Conservation (phyloP, 2,888 invertebrate genomes). For the Chymomyza fuscimana region DNA sequence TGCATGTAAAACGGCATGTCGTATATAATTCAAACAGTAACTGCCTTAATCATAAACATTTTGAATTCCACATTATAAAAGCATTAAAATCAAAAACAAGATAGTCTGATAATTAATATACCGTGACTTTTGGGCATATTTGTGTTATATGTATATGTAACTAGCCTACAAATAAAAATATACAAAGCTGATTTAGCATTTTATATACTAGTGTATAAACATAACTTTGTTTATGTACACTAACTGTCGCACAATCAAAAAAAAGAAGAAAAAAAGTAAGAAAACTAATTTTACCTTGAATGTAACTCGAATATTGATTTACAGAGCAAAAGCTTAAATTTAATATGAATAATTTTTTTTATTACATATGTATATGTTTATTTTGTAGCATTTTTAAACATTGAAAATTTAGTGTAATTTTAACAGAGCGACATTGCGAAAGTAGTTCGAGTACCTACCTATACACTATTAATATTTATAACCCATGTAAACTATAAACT, state of each 20-base stretch:
- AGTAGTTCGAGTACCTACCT: conserved; percentile 47
- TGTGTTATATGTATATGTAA: conserved; percentile 21
- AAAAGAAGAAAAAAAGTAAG: not conserved
- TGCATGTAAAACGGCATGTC: not conserved
- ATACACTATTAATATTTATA: conserved; percentile 10
- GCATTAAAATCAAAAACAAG: not conserved
- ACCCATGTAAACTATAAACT: not conserved
- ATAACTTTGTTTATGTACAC: not conserved
- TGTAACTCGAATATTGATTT: conserved; percentile 6
- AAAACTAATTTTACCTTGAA: not conserved
- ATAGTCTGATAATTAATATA: not conserved
- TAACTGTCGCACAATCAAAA: conserved; percentile 64
- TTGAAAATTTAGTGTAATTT: not conserved
- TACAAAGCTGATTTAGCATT: conserved; percentile 58
- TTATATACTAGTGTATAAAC: conserved; percentile 38
- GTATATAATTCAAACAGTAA: not conserved
- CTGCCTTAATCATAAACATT: not conserved
- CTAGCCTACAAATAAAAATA: conserved; percentile 46
- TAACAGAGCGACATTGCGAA: conserved; percentile 16
- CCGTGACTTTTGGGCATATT: not conserved
- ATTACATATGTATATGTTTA: not conserved
- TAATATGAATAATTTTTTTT: not conserved
- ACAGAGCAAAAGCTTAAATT: conserved; percentile 17
- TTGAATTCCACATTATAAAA: not conserved
- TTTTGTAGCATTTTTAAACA: conserved; percentile 16